A percentile compares a stretch with the other conserved stretches of the same genome.
Conservation (phyloP, 1,140 invertebrate genomes). For the Neuroterus valhalla region DNA sequence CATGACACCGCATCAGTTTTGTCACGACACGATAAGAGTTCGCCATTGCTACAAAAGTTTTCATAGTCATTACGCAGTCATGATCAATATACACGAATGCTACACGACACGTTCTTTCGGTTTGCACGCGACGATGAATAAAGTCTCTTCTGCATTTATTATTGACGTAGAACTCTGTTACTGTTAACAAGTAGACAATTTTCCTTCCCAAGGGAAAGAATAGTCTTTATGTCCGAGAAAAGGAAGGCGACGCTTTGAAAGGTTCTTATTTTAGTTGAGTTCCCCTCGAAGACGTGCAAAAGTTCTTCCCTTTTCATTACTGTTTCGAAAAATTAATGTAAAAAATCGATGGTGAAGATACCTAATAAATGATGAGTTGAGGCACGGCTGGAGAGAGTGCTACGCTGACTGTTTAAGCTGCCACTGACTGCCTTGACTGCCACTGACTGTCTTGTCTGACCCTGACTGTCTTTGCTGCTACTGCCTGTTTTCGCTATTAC, state of each 20-base stretch:
- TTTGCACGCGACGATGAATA: background rate
- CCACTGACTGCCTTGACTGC: too few relatives aligned
- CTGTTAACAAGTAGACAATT: background rate
- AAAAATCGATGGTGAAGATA: too few relatives aligned
- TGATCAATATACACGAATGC: slow-evolving; percentile 15
- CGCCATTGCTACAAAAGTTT: slow-evolving; percentile 1
- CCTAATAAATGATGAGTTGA: too few relatives aligned
- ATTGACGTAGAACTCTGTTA: background rate
- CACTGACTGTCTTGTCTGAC: too few relatives aligned
- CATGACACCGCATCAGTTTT: background rate
- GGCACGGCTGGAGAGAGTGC: too few relatives aligned
- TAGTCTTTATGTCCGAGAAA: background rate
- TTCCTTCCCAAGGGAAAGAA: background rate
- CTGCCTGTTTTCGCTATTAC: too few relatives aligned
- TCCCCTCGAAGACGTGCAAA: background rate
- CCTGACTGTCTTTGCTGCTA: too few relatives aligned
- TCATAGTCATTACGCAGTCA: slow-evolving; percentile 2
- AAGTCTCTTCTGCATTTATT: background rate
- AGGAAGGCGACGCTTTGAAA: background rate
- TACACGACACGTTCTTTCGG: background rate
- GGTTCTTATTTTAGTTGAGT: background rate
- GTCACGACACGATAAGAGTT: background rate
- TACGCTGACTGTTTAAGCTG: too few relatives aligned
- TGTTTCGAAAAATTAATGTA: too few relatives aligned
- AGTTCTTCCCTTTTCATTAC: background rate